A percentile compares a stretch with the other conserved stretches of the same genome.
Conservation (phyloP, 2,113 vertebrate species). For the Phyllopteryx taeniolatus region DNA sequence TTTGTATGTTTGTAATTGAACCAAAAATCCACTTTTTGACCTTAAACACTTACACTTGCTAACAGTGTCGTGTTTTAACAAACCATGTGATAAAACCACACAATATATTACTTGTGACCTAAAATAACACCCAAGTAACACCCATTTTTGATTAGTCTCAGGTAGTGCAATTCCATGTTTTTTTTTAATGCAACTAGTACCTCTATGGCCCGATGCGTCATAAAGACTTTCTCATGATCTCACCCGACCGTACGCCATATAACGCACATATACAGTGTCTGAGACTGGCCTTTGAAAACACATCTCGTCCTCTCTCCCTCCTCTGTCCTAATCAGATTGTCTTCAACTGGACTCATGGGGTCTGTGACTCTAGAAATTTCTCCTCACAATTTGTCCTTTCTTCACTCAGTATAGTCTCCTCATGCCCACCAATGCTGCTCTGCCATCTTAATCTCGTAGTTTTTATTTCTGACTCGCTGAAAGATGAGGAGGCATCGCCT, state of each 20-base stretch:
- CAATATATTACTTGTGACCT: neutral
- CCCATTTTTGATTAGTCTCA: neutral
- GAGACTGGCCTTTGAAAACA: conserved; percentile 4
- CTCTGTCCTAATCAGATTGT: conserved; percentile 67
- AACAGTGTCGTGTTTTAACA: neutral
- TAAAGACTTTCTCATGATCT: conserved; percentile 5
- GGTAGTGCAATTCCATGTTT: neutral
- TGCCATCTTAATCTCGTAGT: conserved; percentile 20
- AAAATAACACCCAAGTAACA: neutral
- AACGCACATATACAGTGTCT: conserved; percentile 7
- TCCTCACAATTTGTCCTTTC: conserved; percentile 49
- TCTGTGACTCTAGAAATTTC: conserved; percentile 44
- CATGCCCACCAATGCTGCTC: conserved; percentile 19
- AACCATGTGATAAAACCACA: neutral
- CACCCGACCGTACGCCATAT: neutral
- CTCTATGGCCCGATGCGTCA: neutral
- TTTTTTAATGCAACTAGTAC: neutral
- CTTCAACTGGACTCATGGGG: conserved; percentile 70
- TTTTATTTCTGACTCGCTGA: conserved; percentile 13
- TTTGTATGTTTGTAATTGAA: neutral
- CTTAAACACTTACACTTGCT: neutral
- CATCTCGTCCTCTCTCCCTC: conserved; percentile 34
- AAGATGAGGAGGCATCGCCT: conserved; percentile 62
- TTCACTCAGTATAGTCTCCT: conserved; percentile 53
- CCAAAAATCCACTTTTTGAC: neutral